Evolutionary conservation across 2,888 invertebrate species (phyloP), one percentile per base, ranked within the genome.

Genomic region (Drosophila anomalata): DNA sequence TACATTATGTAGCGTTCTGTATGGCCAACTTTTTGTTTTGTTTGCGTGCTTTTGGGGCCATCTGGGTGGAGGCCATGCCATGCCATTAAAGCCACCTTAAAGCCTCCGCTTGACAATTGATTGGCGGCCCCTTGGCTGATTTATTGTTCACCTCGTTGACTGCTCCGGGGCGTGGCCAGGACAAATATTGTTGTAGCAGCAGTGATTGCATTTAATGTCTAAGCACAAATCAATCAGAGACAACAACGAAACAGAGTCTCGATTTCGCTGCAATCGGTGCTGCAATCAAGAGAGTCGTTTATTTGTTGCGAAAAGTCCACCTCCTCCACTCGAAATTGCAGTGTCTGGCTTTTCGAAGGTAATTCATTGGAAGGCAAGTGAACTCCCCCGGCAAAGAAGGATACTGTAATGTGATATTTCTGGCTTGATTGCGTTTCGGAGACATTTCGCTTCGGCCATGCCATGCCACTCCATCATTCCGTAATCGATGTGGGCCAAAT

Each of bases 131-230:
- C 39, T 24, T 46, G 41, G 39, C 22, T 71, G 72, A 55, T 71
- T 56, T 61, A 55, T 55, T 12, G 48, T 42, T 41, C 14, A 36
- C 33, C 39, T 47, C 11, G 29, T 20, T 24, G 54, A 66, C 55
- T 77, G n/a, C 22, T 11, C 14, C 20, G n/a, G 66, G 79, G 79
- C 71, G 69, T 67, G 78, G 60, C 65, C 57, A 75, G 69, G 72
- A 70, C 62, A 71, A 71, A 61, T 70, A 71, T 61, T 71, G 72
- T 71, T 44, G 50, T 36, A n/a, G 36, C 6, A 36, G n/a, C 54
- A 48, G 52, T 85, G 87, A 83, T 83, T 86, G 80, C 80, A 75
- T 79, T 79, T 78, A 83, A 83, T 86, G 87, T 60, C 66, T 72
- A 61, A 66, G 53, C 53, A 50, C 75, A 65, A 88, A 86, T 85